Percentiles rank a stretch among this genome's conserved stretches.
Evolutionary conservation across 1,140 invertebrate species (phyloP).

Genomic region (Plutomurus gul): DNA sequence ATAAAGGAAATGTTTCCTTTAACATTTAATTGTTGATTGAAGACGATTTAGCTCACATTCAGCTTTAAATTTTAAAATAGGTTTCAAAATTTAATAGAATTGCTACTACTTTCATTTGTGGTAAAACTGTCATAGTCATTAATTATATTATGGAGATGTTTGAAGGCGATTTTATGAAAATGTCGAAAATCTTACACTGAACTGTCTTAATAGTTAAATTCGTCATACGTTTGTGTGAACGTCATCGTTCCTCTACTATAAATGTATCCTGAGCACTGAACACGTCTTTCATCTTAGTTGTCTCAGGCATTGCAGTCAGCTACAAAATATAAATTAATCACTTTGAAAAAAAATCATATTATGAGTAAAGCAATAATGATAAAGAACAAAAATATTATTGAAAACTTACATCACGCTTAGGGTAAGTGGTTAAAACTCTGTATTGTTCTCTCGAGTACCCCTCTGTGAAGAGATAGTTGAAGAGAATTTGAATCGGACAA

Average conservation of each 20-base stretch:
- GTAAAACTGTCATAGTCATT: neutral
- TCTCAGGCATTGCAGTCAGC: constrained; percentile 43
- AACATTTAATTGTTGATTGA: too few relatives aligned
- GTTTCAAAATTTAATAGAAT: too few relatives aligned
- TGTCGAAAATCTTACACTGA: constrained; percentile 18
- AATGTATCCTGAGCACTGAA: constrained; percentile 54
- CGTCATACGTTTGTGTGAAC: neutral
- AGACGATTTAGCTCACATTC: too few relatives aligned
- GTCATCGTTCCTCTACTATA: constrained; percentile 53
- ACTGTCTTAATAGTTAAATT: neutral
- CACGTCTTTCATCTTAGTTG: constrained; percentile 39
- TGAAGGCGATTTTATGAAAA: constrained; percentile 5
- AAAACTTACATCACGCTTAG: constrained; percentile 52
- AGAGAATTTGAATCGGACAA: constrained; percentile 44
- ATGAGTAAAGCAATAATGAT: neutral
- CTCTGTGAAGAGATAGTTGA: constrained; percentile 51
- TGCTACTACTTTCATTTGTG: too few relatives aligned
- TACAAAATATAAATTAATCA: constrained; percentile 31
- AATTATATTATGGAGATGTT: neutral
- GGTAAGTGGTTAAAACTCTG: constrained; percentile 52
- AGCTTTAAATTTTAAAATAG: too few relatives aligned
- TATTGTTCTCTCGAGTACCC: constrained; percentile 50
- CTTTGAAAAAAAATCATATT: neutral
- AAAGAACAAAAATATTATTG: neutral
- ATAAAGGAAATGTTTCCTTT: too few relatives aligned